These are phyloP conservation scores for Callinectes sapidus DNA, from an alignment of 2,888 invertebrate genomes.

Conservation along the genomic window DNA sequence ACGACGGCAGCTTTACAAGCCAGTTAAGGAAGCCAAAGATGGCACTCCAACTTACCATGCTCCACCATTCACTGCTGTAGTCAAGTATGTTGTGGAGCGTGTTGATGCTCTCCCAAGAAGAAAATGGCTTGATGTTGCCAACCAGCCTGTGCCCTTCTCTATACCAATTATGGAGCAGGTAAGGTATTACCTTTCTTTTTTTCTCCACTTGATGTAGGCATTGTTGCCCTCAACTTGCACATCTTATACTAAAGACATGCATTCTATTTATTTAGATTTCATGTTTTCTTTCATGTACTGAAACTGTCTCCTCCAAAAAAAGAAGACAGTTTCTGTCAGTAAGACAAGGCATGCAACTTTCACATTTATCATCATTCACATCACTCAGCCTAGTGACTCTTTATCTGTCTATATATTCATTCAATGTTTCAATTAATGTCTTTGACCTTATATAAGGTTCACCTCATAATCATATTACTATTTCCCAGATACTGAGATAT, in stretches of 20 bases:
- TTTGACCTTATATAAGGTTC: no score
- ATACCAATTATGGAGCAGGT: conserved; percentile 83
- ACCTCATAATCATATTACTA: background rate
- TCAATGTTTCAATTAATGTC: background rate
- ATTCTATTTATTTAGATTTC: no score
- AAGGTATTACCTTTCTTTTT: background rate
- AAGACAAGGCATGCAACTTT: no score
- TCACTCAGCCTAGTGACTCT: background rate
- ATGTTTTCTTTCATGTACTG: no score
- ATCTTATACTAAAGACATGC: no score
- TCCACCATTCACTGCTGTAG: conserved; percentile 85
- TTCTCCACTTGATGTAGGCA: background rate
- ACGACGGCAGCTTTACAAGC: conserved; percentile 85
- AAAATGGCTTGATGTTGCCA: conserved; percentile 81
- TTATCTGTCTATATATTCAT: background rate
- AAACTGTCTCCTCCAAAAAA: no score
- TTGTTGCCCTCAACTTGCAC: background rate
- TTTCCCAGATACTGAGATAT: conserved; percentile 85
- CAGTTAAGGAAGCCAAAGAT: conserved; percentile 78
- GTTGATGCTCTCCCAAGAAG: conserved; percentile 81
- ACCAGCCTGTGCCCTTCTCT: conserved; percentile 84
- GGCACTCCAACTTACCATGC: conserved; percentile 77
- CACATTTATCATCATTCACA: no score
- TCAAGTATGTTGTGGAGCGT: conserved; percentile 84
- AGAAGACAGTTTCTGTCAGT: no score